These are phyloP conservation scores for Elephantulus edwardii DNA, from an alignment of 2,113 vertebrate genomes.

Conservation along the genomic window DNA sequence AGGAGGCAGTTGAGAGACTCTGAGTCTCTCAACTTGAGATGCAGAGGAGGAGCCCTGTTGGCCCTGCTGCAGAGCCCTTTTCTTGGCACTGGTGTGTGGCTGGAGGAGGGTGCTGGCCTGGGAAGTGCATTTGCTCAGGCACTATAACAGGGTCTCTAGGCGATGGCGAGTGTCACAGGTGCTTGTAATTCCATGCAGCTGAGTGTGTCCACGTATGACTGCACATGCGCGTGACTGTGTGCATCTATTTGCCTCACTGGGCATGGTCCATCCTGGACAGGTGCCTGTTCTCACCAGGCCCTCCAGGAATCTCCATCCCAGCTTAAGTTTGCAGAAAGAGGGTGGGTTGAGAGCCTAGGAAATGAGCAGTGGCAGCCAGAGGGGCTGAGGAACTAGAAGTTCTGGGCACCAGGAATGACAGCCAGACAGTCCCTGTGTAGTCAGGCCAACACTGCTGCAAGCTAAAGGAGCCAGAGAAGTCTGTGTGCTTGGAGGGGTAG, in stretches of 20 bases:
- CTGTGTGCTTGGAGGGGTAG: too few species aligned
- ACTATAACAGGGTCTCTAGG: neutral
- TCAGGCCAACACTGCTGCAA: accelerated
- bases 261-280: neutral
- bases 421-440: too few species aligned
- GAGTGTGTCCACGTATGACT: neutral
- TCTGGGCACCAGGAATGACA: neutral
- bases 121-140: neutral
- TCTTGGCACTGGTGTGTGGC: neutral
- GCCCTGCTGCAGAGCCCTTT: neutral
- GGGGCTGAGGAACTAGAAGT: neutral
- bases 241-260: neutral
- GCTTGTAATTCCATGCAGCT: neutral
- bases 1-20: too few species aligned
- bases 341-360: neutral
- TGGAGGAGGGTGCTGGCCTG: neutral
- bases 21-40: neutral
- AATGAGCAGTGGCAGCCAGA: neutral
- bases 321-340: neutral
- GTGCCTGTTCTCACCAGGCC: neutral
- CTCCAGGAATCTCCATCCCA: accelerated
- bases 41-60: accelerated
- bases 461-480: too few species aligned
- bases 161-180: neutral
- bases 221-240: neutral